Conservation (phyloP, 1,140 invertebrate genomes). For the Drosophila sucinea region DNA sequence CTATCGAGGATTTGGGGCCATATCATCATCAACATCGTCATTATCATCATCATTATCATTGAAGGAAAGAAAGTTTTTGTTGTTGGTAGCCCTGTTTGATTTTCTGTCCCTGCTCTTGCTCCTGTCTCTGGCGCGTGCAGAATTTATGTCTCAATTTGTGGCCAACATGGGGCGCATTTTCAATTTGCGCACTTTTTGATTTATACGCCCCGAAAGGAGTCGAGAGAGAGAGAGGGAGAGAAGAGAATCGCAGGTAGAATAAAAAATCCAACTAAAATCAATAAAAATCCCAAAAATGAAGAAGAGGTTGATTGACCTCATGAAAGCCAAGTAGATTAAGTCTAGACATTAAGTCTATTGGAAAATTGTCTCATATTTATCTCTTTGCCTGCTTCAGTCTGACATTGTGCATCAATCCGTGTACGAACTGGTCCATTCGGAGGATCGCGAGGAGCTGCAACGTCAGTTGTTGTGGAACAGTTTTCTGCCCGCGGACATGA, state of each 20-base stretch:
- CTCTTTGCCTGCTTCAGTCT: slow-evolving; percentile 86
- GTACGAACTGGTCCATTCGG: slow-evolving; percentile 99
- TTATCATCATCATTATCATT: slow-evolving; percentile 28
- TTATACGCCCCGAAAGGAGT: slow-evolving; percentile 69
- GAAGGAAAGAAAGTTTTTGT: slow-evolving; percentile 38
- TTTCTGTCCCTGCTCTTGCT: slow-evolving; percentile 37
- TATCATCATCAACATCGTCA: slow-evolving; percentile 3
- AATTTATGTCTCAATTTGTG: slow-evolving; percentile 81
- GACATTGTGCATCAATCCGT: slow-evolving; percentile 99
- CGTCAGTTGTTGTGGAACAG: slow-evolving; percentile 98
- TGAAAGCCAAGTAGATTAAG: too few species aligned
- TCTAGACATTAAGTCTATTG: neutral
- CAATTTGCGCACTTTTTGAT: slow-evolving; percentile 78
- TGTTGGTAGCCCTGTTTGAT: slow-evolving; percentile 39
- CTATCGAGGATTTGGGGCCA: slow-evolving; percentile 38
- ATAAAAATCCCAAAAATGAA: slow-evolving; percentile 32
- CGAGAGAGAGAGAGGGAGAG: slow-evolving; percentile 27
- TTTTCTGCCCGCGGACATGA: slow-evolving; percentile 92
- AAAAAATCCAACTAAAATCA: slow-evolving; percentile 57
- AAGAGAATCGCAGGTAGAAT: slow-evolving; percentile 13
- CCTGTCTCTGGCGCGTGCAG: slow-evolving; percentile 74
- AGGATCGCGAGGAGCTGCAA: slow-evolving; percentile 98
- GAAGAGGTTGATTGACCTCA: slow-evolving; percentile 35
- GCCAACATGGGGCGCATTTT: slow-evolving; percentile 80
- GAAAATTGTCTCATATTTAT: neutral